Conservation (phyloP, 2,113 vertebrate genomes). For the Callocephalon fimbriatum region DNA sequence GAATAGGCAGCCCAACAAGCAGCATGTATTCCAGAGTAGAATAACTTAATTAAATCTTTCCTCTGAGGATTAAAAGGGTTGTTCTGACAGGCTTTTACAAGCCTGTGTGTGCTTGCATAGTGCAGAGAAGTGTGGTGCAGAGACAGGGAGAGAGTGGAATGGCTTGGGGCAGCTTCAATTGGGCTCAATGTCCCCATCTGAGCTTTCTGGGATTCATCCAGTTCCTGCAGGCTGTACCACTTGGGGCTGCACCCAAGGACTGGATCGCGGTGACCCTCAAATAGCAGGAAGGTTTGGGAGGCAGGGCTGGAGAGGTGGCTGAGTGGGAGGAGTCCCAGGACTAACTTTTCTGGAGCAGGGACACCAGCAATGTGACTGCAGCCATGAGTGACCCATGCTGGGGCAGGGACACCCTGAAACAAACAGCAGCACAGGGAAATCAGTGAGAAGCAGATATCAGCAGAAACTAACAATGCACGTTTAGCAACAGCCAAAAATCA, state of each 20-base stretch:
- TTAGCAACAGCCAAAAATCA: neutral
- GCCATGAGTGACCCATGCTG: fast-evolving
- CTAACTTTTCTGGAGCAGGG: neutral
- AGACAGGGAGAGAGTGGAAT: neutral
- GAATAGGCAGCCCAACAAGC: neutral
- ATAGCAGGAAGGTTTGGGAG: fast-evolving
- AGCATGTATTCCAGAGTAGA: neutral
- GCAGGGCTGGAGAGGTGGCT: fast-evolving
- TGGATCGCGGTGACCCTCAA: fast-evolving
- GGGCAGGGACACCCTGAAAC: fast-evolving
- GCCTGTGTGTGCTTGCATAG: fast-evolving
- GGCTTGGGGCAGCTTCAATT: fast-evolving
- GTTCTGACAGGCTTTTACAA: slow-evolving; percentile 11
- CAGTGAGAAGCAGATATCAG: neutral
- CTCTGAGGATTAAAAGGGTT: slow-evolving; percentile 19
- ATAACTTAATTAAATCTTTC: slow-evolving; percentile 45
- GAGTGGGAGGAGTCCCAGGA: fast-evolving
- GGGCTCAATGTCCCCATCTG: fast-evolving
- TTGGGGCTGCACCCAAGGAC: neutral
- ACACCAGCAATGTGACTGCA: neutral
- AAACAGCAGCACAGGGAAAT: neutral
- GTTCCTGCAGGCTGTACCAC: neutral
- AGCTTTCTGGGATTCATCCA: neutral
- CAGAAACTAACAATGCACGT: neutral
- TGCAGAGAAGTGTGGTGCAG: fast-evolving